Conservation (phyloP, 2,113 vertebrate genomes). For the Sphyrna mokarran region DNA sequence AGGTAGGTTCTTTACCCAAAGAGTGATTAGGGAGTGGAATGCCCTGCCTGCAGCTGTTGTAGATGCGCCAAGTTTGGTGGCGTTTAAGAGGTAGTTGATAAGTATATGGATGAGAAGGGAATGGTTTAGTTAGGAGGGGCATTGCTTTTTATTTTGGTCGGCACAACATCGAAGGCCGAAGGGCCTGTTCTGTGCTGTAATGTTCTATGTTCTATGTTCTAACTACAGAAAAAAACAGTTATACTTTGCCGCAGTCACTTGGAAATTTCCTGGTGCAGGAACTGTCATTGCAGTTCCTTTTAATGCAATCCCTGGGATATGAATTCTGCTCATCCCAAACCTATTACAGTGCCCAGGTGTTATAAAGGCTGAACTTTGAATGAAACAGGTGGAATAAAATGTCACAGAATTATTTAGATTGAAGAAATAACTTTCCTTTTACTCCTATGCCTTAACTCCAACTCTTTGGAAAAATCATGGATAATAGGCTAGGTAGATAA, state of each 20-base stretch:
- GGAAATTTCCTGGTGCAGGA: neutral
- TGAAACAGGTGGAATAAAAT: too few relatives aligned
- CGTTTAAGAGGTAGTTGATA: too few relatives aligned
- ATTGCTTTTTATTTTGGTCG: too few relatives aligned
- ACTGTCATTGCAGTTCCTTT: neutral
- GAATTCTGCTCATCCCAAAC: neutral
- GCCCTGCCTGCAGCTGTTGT: too few relatives aligned
- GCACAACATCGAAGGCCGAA: too few relatives aligned
- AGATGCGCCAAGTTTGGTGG: too few relatives aligned
- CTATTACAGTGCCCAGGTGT: neutral
- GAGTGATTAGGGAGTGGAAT: too few relatives aligned
- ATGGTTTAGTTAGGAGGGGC: too few relatives aligned
- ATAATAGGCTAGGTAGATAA: neutral
- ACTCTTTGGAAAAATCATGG: neutral
- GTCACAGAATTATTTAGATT: neutral
- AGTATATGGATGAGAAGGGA: too few relatives aligned
- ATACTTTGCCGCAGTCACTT: neutral
- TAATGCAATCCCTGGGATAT: neutral
- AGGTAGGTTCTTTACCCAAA: too few relatives aligned
- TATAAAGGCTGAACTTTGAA: neutral
- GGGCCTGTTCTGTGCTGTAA: too few relatives aligned
- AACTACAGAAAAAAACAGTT: neutral
- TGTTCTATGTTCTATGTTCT: too few relatives aligned
- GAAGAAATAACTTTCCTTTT: neutral
- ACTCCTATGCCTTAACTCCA: neutral